Percentiles rank a stretch among this genome's conserved stretches.
phyloP scores from a whole-genome alignment of 2,888 invertebrate genomes.

The Petrolisthes cinctipes region DNA sequence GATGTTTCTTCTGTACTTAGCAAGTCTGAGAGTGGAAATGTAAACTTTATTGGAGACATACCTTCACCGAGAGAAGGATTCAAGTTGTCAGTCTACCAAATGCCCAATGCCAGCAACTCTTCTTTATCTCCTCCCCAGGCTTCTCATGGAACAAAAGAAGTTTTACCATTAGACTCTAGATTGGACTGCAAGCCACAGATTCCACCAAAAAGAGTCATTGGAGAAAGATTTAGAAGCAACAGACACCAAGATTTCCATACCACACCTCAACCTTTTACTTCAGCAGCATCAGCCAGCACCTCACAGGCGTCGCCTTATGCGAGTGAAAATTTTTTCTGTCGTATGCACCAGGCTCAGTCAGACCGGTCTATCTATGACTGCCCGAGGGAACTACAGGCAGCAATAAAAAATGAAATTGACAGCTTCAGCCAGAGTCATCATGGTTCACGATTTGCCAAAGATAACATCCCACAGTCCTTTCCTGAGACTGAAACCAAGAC shows the following conservation, averaged over 20 bases:
- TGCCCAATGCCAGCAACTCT: constrained; percentile 14
- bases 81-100: constrained; percentile 59
- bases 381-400: constrained; percentile 44
- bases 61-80: constrained; percentile 56
- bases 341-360: constrained; percentile 16
- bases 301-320: constrained; percentile 31
- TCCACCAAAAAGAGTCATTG: constrained; percentile 58
- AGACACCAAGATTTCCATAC: constrained; percentile 19
- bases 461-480: neutral
- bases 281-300: constrained; percentile 1
- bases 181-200: constrained; percentile 51
- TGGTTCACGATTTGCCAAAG: neutral
- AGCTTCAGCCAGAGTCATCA: neutral
- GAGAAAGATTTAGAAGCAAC: constrained; percentile 31
- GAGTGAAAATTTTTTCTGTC: constrained; percentile 21
- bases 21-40: constrained; percentile 36
- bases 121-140: neutral
- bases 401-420: constrained; percentile 1
- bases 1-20: constrained; percentile 6
- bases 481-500: neutral
- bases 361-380: constrained; percentile 50
- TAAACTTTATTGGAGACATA: constrained; percentile 54
- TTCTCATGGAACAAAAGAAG: constrained; percentile 14
- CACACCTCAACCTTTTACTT: constrained; percentile 23
- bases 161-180: neutral